These are phyloP conservation scores for Phocides pigmalion DNA, from an alignment of 1,140 invertebrate species.

Conservation along the genomic window DNA sequence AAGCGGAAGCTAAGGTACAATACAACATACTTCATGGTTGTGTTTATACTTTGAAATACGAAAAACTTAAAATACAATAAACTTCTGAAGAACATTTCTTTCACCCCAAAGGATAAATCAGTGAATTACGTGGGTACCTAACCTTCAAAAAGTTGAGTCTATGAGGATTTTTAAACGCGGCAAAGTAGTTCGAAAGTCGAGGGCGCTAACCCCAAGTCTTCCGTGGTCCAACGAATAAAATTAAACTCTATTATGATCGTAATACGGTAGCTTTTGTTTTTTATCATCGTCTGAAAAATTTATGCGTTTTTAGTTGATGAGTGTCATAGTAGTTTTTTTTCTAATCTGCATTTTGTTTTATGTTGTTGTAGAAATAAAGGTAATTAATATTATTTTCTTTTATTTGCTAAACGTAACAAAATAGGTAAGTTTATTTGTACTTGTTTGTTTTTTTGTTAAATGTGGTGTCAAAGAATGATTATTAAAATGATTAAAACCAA, in stretches of 20 bases:
- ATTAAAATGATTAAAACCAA: too few relatives aligned
- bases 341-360: too few relatives aligned
- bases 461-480: too few relatives aligned
- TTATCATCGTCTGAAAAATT: neutral
- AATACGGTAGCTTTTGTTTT: slow-evolving; percentile 15
- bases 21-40: too few relatives aligned
- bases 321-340: neutral
- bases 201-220: slow-evolving; percentile 32
- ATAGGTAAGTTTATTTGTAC: too few relatives aligned
- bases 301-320: neutral
- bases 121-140: slow-evolving; percentile 19
- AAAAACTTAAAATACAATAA: neutral
- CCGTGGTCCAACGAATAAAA: slow-evolving; percentile 19
- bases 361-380: too few relatives aligned
- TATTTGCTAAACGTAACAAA: too few relatives aligned
- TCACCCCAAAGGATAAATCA: slow-evolving; percentile 16
- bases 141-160: slow-evolving; percentile 33
- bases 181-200: slow-evolving; percentile 33
- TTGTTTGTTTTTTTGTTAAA: too few relatives aligned
- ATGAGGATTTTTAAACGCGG: slow-evolving; percentile 30
- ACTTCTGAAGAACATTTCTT: slow-evolving; percentile 5
- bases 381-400: too few relatives aligned
- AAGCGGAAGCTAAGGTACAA: too few relatives aligned
- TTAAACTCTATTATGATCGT: slow-evolving; percentile 14
- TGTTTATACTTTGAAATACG: too few relatives aligned